These are phyloP conservation scores for Rhodinocichla rosea DNA, from an alignment of 2,113 vertebrate species.

Conservation along the genomic window DNA sequence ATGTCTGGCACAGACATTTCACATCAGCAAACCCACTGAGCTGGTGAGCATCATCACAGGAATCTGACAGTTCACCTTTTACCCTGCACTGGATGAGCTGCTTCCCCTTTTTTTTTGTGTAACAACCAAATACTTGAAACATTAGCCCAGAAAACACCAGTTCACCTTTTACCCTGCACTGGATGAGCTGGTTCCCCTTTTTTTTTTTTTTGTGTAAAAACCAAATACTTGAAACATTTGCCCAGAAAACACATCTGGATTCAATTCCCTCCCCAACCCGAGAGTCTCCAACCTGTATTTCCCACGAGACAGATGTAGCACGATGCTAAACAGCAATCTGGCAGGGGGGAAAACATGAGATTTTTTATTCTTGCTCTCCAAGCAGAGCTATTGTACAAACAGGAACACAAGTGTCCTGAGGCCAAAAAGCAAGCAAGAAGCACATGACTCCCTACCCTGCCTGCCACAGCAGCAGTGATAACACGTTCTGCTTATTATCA, in stretches of 20 bases:
- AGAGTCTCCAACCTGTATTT: constrained; percentile 39
- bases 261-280: neutral
- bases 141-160: neutral
- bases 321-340: constrained; percentile 43
- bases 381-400: constrained; percentile 59
- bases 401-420: constrained; percentile 60
- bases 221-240: neutral
- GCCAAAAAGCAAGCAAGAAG: constrained; percentile 47
- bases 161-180: neutral
- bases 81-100: neutral
- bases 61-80: neutral
- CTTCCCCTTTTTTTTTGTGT: neutral
- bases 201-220: neutral
- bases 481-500: constrained; percentile 23
- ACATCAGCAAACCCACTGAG: neutral
- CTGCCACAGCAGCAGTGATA: constrained; percentile 11
- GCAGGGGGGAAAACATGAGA: constrained; percentile 8
- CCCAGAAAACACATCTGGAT: constrained; percentile 8
- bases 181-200: neutral
- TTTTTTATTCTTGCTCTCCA: constrained; percentile 47
- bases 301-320: constrained; percentile 24
- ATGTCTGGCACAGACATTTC: neutral
- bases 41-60: neutral
- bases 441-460: neutral
- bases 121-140: neutral